Conservation (phyloP, 2,888 invertebrate species). For the Ectropis crepuscularia region DNA sequence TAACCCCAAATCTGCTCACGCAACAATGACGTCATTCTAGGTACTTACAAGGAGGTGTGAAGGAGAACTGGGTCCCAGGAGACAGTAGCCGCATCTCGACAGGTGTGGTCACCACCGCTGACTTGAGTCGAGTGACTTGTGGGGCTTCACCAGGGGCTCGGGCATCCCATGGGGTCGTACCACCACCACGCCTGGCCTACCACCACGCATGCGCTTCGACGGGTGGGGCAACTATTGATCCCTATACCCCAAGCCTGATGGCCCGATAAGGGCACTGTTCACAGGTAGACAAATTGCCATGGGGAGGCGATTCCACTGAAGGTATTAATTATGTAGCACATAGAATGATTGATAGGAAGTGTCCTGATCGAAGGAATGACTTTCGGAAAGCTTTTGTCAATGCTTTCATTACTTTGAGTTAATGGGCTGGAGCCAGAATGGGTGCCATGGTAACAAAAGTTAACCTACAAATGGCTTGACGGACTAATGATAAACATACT, state of each 20-base stretch:
- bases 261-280: slow-evolving; percentile 74
- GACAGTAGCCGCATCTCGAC: slow-evolving; percentile 31
- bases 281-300: slow-evolving; percentile 72
- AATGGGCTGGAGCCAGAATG: slow-evolving; percentile 30
- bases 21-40: slow-evolving; percentile 18
- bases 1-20: slow-evolving; percentile 17
- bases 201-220: slow-evolving; percentile 75
- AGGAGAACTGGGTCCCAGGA: slow-evolving; percentile 15
- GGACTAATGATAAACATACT: neutral
- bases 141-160: slow-evolving; percentile 61
- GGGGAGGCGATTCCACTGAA: slow-evolving; percentile 67
- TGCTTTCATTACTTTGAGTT: slow-evolving; percentile 37
- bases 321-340: slow-evolving; percentile 76
- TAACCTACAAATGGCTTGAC: slow-evolving; percentile 4
- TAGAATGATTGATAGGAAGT: slow-evolving; percentile 74
- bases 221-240: slow-evolving; percentile 81
- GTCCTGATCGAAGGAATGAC: slow-evolving; percentile 51
- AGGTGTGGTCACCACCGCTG: slow-evolving; percentile 53
- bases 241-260: slow-evolving; percentile 74
- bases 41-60: slow-evolving; percentile 54
- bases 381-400: slow-evolving; percentile 38
- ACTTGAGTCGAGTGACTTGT: slow-evolving; percentile 68
- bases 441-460: slow-evolving; percentile 19
- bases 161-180: slow-evolving; percentile 68
- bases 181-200: slow-evolving; percentile 67